Conservation (phyloP, 2,797 vertebrate genomes). For the Phalanger gymnotis region DNA sequence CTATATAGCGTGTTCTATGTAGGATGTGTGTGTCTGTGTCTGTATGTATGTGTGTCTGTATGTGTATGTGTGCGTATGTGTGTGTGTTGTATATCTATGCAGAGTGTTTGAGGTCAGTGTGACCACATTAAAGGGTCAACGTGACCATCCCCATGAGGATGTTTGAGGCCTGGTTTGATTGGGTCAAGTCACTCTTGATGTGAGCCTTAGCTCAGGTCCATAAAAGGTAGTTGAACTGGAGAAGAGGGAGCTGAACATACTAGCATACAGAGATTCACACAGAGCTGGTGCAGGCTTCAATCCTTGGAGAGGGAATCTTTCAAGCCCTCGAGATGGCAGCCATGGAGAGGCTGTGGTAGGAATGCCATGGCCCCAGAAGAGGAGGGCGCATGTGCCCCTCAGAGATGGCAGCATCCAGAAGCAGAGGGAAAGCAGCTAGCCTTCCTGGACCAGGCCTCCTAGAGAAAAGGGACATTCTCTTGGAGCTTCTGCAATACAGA, state of each 20-base stretch:
- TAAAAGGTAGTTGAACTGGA: not conserved
- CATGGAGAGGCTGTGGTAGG: not conserved
- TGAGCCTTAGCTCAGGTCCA: not conserved
- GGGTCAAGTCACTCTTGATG: not conserved
- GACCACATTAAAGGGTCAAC: too few relatives aligned
- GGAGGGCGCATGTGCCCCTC: not conserved
- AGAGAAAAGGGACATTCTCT: not conserved
- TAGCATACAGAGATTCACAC: not conserved
- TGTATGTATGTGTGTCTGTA: too few relatives aligned
- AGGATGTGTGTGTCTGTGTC: too few relatives aligned
- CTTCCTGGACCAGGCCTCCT: not conserved
- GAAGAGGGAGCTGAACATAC: not conserved
- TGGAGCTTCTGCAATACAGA: too few relatives aligned
- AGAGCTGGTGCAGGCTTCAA: not conserved
- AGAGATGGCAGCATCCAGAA: not conserved
- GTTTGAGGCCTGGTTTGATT: not conserved
- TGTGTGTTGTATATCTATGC: too few relatives aligned
- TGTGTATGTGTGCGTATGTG: too few relatives aligned
- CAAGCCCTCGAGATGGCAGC: not conserved
- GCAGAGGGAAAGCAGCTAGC: not conserved
- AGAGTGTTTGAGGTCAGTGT: too few relatives aligned
- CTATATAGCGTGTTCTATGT: too few relatives aligned
- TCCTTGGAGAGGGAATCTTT: not conserved
- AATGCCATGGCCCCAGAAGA: not conserved
- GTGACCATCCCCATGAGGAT: not conserved